Percentiles rank a stretch among this genome's conserved stretches.
phyloP scores from a whole-genome alignment of 2,888 invertebrate genomes.

The Aphidoletes aphidimyza region DNA sequence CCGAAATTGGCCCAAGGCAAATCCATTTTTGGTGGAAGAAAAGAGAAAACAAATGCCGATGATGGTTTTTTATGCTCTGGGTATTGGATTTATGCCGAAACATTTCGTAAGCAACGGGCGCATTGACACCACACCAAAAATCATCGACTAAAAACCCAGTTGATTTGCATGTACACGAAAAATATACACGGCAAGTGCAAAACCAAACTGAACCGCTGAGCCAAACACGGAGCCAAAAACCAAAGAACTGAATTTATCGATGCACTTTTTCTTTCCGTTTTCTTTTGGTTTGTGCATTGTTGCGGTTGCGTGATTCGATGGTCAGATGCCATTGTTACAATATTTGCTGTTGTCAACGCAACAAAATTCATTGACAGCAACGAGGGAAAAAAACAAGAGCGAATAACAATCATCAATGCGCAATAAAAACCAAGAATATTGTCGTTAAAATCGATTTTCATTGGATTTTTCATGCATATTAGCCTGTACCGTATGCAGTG shows the following conservation, averaged over 20 bases:
- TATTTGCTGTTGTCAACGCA: constrained; percentile 47
- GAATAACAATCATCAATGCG: constrained; percentile 20
- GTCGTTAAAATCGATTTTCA: constrained; percentile 45
- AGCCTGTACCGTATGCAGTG: too few relatives aligned
- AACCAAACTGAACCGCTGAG: too few relatives aligned
- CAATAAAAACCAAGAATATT: constrained; percentile 30
- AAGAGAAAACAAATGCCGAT: constrained; percentile 11
- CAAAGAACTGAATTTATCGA: not conserved
- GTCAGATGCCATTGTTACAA: constrained; percentile 52
- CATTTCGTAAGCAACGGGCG: not conserved
- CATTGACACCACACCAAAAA: not conserved
- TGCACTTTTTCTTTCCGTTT: not conserved
- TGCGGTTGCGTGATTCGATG: constrained; percentile 50
- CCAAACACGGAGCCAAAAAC: not conserved
- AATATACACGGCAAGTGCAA: not conserved
- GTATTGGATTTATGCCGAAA: not conserved
- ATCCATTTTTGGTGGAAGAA: constrained; percentile 4
- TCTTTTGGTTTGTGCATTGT: not conserved
- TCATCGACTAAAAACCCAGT: not conserved
- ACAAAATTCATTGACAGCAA: constrained; percentile 32
- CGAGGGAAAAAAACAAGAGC: not conserved
- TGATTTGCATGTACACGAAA: constrained; percentile 35
- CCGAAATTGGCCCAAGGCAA: constrained; percentile 24
- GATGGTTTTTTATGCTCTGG: not conserved
- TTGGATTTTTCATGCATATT: not conserved